These are phyloP conservation scores for Palythoa grandis DNA, from an alignment of 92 coral and sea anemone genomes.

Conservation along the genomic window DNA sequence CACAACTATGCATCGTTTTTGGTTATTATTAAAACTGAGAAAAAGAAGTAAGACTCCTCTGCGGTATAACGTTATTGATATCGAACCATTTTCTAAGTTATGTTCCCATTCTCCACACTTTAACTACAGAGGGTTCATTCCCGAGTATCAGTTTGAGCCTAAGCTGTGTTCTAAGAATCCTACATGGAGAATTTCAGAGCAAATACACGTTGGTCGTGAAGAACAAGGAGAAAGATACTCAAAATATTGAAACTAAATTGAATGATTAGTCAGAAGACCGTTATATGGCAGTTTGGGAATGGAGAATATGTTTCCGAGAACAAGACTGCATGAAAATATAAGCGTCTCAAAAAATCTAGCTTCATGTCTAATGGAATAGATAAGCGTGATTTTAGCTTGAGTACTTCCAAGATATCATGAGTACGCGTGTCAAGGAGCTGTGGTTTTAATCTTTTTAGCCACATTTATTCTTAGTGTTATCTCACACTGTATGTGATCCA, in stretches of 20 bases:
- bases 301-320: neutral
- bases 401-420: no score
- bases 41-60: constrained; percentile 24
- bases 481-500: no score
- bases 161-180: constrained; percentile 82
- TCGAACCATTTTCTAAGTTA: constrained; percentile 65
- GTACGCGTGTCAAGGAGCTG: no score
- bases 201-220: constrained; percentile 79
- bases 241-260: constrained; percentile 46
- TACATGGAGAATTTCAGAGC: constrained; percentile 73
- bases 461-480: no score
- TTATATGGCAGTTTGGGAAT: neutral
- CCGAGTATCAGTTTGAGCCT: constrained; percentile 83
- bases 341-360: no score
- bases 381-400: no score
- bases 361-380: no score
- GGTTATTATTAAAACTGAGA: constrained; percentile 79
- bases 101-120: constrained; percentile 78
- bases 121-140: constrained; percentile 69
- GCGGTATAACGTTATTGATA: constrained; percentile 59
- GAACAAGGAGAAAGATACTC: constrained; percentile 92
- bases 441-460: no score
- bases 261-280: no score
- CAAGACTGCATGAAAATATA: no score
- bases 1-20: constrained; percentile 82